phyloP scores from a whole-genome alignment of 1,140 invertebrate species.

The Drosophila athabasca region DNA sequence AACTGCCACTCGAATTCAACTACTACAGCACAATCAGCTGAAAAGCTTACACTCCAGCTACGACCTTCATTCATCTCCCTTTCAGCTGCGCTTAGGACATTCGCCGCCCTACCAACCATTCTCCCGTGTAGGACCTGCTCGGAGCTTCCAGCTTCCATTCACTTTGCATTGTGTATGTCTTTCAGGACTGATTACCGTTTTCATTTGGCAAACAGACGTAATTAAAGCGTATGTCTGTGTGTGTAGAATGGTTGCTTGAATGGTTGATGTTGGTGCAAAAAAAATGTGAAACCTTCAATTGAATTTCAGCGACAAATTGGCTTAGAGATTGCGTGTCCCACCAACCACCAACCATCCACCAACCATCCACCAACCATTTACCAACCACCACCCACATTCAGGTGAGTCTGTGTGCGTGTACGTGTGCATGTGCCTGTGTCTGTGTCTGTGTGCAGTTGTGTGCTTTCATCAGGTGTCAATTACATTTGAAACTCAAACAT shows the following conservation, averaged over 20 bases:
- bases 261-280: constrained; percentile 13
- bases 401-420: neutral
- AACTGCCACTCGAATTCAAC: constrained; percentile 33
- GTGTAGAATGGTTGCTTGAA: too few relatives aligned
- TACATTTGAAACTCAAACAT: constrained; percentile 75
- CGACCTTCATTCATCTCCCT: neutral
- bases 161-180: constrained; percentile 69
- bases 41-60: constrained; percentile 20
- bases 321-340: constrained; percentile 50
- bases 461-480: constrained; percentile 74
- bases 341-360: neutral
- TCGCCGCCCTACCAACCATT: neutral
- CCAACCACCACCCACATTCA: neutral
- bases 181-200: constrained; percentile 80
- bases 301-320: constrained; percentile 76
- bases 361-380: too few relatives aligned
- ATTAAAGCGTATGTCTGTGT: constrained; percentile 65
- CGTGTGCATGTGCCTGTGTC: too few relatives aligned
- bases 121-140: neutral
- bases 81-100: neutral
- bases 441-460: constrained; percentile 8
- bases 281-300: constrained; percentile 68
- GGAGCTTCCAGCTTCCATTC: constrained; percentile 5
- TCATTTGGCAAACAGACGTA: constrained; percentile 80
- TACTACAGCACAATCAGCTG: constrained; percentile 58